These are phyloP conservation scores for Sphaerophoria taeniata DNA, from an alignment of 2,888 invertebrate genomes.

Conservation along the genomic window DNA sequence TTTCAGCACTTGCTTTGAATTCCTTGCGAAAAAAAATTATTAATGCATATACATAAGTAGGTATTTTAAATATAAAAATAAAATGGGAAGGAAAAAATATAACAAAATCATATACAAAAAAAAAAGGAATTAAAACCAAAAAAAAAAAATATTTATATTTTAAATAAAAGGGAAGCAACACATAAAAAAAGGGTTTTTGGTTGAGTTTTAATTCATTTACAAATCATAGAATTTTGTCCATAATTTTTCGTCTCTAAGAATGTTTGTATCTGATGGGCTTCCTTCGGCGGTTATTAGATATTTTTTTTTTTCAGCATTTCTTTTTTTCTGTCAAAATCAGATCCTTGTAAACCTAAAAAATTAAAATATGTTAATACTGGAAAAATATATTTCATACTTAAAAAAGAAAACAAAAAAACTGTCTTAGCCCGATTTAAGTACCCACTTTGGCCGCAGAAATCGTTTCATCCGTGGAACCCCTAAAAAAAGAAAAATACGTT, in stretches of 20 bases:
- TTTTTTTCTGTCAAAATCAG: background rate
- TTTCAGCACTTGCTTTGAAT: slow-evolving; percentile 5
- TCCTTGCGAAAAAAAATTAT: background rate
- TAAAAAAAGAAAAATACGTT: slow-evolving; percentile 75
- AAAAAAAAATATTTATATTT: slow-evolving; percentile 69
- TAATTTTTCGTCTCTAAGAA: background rate
- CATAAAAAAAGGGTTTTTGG: slow-evolving; percentile 42
- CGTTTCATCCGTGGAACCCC: slow-evolving; percentile 14
- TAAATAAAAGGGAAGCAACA: slow-evolving; percentile 61
- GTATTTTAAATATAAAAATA: no score
- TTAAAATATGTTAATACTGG: slow-evolving; percentile 11
- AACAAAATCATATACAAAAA: slow-evolving; percentile 56
- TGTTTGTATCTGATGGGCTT: slow-evolving; percentile 8
- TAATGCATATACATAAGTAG: slow-evolving; percentile 46
- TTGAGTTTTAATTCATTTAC: slow-evolving; percentile 55
- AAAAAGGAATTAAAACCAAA: slow-evolving; percentile 74
- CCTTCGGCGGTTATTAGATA: background rate
- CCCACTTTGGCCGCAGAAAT: background rate
- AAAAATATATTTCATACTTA: background rate
- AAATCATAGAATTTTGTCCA: slow-evolving; percentile 32
- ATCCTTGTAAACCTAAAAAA: slow-evolving; percentile 13
- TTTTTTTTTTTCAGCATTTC: background rate
- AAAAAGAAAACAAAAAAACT: background rate
- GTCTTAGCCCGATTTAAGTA: no score
- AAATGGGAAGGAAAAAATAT: no score